Evolutionary conservation across 2,797 vertebrate genomes (phyloP), one percentile per base, ranked within the genome.

Genomic region (Tenualosa thibaudeaui): DNA sequence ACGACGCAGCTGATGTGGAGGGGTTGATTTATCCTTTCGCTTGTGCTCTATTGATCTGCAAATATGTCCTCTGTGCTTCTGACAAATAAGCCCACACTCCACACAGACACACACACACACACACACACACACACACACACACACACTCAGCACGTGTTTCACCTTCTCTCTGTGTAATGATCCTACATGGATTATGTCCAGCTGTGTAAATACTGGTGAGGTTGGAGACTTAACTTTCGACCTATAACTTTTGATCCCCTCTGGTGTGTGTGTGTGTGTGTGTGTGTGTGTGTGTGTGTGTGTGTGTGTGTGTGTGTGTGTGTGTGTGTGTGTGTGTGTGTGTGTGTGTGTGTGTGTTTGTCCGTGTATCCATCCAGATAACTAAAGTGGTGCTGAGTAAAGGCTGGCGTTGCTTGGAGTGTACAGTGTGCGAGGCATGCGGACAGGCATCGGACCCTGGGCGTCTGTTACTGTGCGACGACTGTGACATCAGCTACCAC

Each of bases 401-500:
- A 92, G 98, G 98, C 2, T 99, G 98, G 98, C 95, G 98, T 88
- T 99, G 98, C 90, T 93, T 99, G 84, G 98, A 99, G 91, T 99
- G 98, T 88, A 98, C 97, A 0, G 98, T 99, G 87, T 99, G 98
- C 19, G 98, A 98, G 90, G 96, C 97, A 12, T 99, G 98, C 2
- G 98, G 98, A 17, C 96, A 98, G 85, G 97, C 97, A 1, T 97
- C 96, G 0, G 98, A 99, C 89, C 98, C 98, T 0, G 97, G 96
- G 1, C 93, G 97, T 0, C 94, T 99, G 86, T 93, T 99, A 37
- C 95, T 99, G 9, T 99, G 98, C 0, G 98, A 98, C 0, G 97
- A 98, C 93, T 98, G 97, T 88, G 98, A 99, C 93, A 98, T 98
- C 94, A 99, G 98, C 89, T 99, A 98, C 88, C 98, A 99, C 91